Conservation (phyloP, 2,797 vertebrate species). For the Fringilla coelebs region DNA sequence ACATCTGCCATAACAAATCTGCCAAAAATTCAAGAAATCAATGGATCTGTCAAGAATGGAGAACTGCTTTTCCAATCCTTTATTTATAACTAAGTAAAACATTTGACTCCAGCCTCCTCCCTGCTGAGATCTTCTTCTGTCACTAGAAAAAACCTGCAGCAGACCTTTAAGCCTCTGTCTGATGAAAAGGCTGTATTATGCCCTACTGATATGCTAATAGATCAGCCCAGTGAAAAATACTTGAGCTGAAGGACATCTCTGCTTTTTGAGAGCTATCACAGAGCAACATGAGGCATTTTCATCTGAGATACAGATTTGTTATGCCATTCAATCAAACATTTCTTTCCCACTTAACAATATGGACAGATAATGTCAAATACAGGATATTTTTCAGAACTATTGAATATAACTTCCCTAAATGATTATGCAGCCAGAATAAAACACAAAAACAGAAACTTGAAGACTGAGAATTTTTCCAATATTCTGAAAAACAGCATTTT, state of each 20-base stretch:
- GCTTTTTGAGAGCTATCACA: background rate
- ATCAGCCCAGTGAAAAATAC: background rate
- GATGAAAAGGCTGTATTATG: background rate
- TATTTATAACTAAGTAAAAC: slow-evolving; percentile 37
- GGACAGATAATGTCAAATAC: background rate
- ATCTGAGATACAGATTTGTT: background rate
- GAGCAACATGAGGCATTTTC: background rate
- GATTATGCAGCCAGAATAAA: background rate
- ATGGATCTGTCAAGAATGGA: slow-evolving; percentile 41
- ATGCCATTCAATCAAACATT: background rate
- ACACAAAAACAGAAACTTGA: background rate
- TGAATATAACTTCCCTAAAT: background rate
- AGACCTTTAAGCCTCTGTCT: background rate
- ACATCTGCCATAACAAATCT: slow-evolving; percentile 55
- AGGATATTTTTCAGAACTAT: background rate
- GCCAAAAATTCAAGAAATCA: slow-evolving; percentile 50
- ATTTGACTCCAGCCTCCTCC: background rate
- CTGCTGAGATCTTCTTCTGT: background rate
- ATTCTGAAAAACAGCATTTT: background rate
- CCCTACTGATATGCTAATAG: background rate
- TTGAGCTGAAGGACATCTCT: background rate
- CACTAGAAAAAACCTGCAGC: background rate
- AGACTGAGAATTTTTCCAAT: background rate
- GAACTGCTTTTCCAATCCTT: background rate
- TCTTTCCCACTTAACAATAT: background rate